Percentiles rank a stretch among this genome's conserved stretches.
These are phyloP conservation scores for Crenichthys baileyi DNA, from an alignment of 2,797 vertebrate genomes.

Conservation along the genomic window DNA sequence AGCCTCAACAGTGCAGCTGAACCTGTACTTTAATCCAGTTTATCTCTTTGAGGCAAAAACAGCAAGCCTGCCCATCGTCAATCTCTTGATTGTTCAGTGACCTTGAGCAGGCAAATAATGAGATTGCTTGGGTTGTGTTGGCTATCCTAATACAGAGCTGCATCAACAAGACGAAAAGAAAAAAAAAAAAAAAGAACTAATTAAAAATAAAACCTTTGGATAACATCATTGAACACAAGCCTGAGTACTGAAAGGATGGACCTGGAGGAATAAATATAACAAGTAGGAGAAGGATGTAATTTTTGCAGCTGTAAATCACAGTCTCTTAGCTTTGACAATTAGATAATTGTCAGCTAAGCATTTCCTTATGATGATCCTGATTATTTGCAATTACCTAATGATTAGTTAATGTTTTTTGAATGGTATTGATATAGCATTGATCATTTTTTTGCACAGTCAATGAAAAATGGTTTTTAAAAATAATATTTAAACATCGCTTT, in stretches of 20 bases:
- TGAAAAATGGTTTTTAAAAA: no score
- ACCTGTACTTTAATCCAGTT: conserved; percentile 77
- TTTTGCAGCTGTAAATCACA: not conserved
- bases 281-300: not conserved
- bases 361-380: not conserved
- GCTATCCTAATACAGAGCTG: conserved; percentile 39
- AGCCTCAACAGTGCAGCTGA: conserved; percentile 61
- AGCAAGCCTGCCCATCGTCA: conserved; percentile 65
- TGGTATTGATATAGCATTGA: no score
- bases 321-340: no score
- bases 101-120: conserved; percentile 76
- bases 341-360: not conserved
- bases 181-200: conserved; percentile 36
- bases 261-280: not conserved
- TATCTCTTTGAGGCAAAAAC: conserved; percentile 68
- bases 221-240: conserved; percentile 38
- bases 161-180: conserved; percentile 50
- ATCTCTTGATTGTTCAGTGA: conserved; percentile 77
- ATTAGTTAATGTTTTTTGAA: no score
- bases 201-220: conserved; percentile 60
- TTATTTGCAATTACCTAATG: not conserved
- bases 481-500: no score
- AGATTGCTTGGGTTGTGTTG: conserved; percentile 64
- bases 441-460: no score
- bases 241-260: not conserved